Percentiles rank a stretch among this genome's conserved stretches.
phyloP scores from a whole-genome alignment of 2,888 invertebrate species.

The Ctena decussata region DNA sequence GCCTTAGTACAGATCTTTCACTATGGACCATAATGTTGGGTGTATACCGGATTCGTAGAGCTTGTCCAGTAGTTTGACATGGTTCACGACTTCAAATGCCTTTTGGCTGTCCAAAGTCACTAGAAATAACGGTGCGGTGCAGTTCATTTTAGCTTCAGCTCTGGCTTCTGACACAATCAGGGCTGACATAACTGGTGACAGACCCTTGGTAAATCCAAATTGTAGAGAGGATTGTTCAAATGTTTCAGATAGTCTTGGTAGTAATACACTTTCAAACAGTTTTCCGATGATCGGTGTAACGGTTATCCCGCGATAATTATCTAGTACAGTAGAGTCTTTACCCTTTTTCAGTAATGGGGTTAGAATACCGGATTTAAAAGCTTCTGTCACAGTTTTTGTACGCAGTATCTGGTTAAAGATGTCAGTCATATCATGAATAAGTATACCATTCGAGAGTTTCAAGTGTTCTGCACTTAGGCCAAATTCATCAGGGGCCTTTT shows the following conservation, averaged over 20 bases:
- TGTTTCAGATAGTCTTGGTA: not conserved
- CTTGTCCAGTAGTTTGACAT: too few species aligned
- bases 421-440: not conserved
- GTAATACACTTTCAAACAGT: not conserved
- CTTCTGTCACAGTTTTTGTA: not conserved
- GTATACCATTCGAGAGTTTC: not conserved
- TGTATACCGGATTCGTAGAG: too few species aligned
- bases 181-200: not conserved
- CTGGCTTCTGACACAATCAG: not conserved
- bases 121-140: too few species aligned
- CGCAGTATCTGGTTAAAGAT: not conserved
- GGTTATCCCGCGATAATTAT: not conserved
- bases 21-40: too few species aligned
- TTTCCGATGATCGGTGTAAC: not conserved
- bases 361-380: not conserved
- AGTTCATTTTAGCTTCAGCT: too few species aligned
- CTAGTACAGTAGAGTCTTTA: not conserved
- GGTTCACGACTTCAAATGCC: too few species aligned
- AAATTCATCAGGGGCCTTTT: conserved; percentile 7
- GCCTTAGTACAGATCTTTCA: too few species aligned
- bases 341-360: not conserved
- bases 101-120: too few species aligned
- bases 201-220: not conserved
- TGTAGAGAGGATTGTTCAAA: not conserved
- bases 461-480: not conserved